These are phyloP conservation scores for Thera britannica DNA, from an alignment of 2,888 invertebrate species.

Conservation along the genomic window DNA sequence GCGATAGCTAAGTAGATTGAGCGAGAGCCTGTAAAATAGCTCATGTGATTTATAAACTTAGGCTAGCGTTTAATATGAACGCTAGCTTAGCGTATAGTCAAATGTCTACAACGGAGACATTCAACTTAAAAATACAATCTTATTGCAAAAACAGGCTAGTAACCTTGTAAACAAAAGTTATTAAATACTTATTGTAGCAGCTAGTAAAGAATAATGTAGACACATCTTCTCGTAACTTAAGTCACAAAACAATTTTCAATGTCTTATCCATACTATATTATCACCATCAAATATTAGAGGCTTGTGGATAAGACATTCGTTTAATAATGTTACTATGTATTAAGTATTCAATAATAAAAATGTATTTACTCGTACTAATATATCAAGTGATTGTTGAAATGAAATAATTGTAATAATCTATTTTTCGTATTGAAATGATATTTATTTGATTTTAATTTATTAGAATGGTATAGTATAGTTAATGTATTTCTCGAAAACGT, in stretches of 20 bases:
- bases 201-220: slow-evolving; percentile 26
- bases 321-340: slow-evolving; percentile 5
- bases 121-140: background rate
- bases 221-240: slow-evolving; percentile 25
- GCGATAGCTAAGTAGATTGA: background rate
- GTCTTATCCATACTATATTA: slow-evolving; percentile 27
- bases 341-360: slow-evolving; percentile 16
- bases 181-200: slow-evolving; percentile 25
- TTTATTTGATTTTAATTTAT: slow-evolving; percentile 12
- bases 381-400: slow-evolving; percentile 12
- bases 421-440: slow-evolving; percentile 28
- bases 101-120: background rate
- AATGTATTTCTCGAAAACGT: background rate
- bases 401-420: slow-evolving; percentile 22
- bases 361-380: slow-evolving; percentile 14
- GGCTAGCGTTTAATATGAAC: background rate
- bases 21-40: background rate
- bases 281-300: slow-evolving; percentile 3
- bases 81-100: background rate
- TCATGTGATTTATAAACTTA: background rate
- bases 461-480: slow-evolving; percentile 2
- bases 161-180: slow-evolving; percentile 9
- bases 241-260: slow-evolving; percentile 30
- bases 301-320: slow-evolving; percentile 17
- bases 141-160: background rate